Percentiles rank a stretch among this genome's conserved stretches.
Conservation (phyloP, 1,140 invertebrate genomes). For the Pentalonia nigronervosa region DNA sequence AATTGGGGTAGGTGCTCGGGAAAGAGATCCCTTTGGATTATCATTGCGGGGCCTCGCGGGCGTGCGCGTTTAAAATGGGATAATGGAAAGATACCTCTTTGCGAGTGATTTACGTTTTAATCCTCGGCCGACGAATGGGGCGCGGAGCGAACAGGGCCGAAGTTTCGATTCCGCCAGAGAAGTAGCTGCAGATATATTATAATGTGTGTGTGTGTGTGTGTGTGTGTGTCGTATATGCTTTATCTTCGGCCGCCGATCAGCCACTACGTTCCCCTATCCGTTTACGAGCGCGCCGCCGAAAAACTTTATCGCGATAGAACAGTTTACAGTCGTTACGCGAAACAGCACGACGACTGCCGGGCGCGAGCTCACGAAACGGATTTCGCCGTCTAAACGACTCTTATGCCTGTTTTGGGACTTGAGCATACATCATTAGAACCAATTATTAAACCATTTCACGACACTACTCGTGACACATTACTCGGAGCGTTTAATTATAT, state of each 20-base stretch:
- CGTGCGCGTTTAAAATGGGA: conserved; percentile 48
- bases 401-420: not conserved
- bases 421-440: not conserved
- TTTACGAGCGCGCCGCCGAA: conserved; percentile 32
- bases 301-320: conserved; percentile 48
- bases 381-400: not conserved
- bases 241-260: conserved; percentile 43
- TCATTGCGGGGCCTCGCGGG: not conserved
- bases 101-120: conserved; percentile 57
- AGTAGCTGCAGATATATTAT: not conserved
- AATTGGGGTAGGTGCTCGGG: not conserved
- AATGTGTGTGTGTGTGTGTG: not conserved
- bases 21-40: conserved; percentile 44
- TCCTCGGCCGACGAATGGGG: not conserved
- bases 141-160: not conserved
- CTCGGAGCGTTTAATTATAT: not conserved
- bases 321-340: not conserved
- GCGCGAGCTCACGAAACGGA: not conserved
- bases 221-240: not conserved
- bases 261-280: not conserved
- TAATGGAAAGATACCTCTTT: conserved; percentile 50
- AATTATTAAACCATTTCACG: not conserved
- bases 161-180: conserved; percentile 41
- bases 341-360: not conserved
- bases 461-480: not conserved